These are phyloP conservation scores for Drosophila quinaria DNA, from an alignment of 2,888 invertebrate species.

Conservation along the genomic window DNA sequence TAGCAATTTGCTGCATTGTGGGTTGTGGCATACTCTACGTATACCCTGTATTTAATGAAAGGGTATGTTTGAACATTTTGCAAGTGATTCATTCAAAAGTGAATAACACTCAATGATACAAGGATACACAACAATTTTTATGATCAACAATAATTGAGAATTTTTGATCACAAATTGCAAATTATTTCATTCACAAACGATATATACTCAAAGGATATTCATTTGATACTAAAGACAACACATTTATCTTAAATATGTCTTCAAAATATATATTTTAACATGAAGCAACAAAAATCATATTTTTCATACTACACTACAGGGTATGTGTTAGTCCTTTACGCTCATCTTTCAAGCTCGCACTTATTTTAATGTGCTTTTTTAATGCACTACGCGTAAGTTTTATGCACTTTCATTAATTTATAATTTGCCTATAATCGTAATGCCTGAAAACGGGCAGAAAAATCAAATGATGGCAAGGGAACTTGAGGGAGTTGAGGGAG, in stretches of 20 bases:
- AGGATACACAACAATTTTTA: too few species aligned
- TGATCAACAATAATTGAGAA: too few species aligned
- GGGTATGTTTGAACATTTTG: too few species aligned
- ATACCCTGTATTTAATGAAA: conserved; percentile 12
- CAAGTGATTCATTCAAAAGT: too few species aligned
- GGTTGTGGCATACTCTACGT: neutral
- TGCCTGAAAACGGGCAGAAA: conserved; percentile 13
- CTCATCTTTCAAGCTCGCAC: neutral
- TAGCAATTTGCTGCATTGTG: conserved; percentile 52
- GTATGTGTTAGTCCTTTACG: neutral
- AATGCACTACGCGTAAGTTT: conserved; percentile 54
- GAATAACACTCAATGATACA: too few species aligned
- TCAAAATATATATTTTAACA: neutral
- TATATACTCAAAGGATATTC: too few species aligned
- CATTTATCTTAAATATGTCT: too few species aligned
- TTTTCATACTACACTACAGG: neutral
- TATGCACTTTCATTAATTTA: conserved; percentile 59
- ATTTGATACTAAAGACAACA: too few species aligned
- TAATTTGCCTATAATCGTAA: conserved; percentile 35
- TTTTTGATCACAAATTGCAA: too few species aligned
- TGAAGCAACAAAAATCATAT: neutral
- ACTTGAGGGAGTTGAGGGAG: neutral
- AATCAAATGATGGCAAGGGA: neutral
- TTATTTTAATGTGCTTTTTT: conserved; percentile 41
- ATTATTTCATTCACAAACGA: too few species aligned